Evolutionary conservation across 2,797 vertebrate species (phyloP).

Genomic region (Protonibea diacanthus): DNA sequence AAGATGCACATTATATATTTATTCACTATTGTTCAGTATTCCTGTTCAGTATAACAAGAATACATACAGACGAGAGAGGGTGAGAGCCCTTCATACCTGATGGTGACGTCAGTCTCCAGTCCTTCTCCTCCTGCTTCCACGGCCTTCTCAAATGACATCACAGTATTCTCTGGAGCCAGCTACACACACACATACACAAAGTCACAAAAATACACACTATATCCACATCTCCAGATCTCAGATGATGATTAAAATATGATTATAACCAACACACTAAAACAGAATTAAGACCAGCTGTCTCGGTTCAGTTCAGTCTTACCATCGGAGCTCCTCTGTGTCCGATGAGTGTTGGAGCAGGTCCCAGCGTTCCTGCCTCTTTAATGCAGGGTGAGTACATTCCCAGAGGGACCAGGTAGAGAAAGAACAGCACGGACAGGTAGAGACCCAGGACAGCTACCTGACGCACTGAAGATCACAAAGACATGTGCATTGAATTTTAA

Average conservation of each 20-base stretch:
- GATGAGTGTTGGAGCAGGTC: conserved; percentile 89
- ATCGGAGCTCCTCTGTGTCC: conserved; percentile 95
- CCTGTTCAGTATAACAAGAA: not conserved
- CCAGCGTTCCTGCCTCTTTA: conserved; percentile 87
- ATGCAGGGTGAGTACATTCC: conserved; percentile 95
- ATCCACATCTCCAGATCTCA: not conserved
- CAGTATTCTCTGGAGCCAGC: conserved; percentile 93
- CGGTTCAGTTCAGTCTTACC: conserved; percentile 73
- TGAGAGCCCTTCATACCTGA: conserved; percentile 86
- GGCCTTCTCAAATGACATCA: conserved; percentile 93
- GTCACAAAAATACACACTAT: not conserved
- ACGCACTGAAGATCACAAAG: conserved; percentile 80
- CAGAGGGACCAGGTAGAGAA: conserved; percentile 91
- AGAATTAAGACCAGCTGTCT: not conserved
- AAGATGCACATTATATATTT: too few relatives aligned
- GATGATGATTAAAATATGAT: not conserved
- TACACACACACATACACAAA: conserved; percentile 60
- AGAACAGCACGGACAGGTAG: conserved; percentile 88
- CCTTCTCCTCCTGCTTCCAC: conserved; percentile 88
- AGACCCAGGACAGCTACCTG: conserved; percentile 86
- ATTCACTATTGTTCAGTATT: not conserved
- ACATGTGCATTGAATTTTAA: not conserved
- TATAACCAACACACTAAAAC: not conserved
- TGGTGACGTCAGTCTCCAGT: conserved; percentile 90
- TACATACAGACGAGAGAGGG: not conserved